These are phyloP conservation scores for Ephialtes manifestator DNA, from an alignment of 2,888 invertebrate genomes.

Conservation along the genomic window DNA sequence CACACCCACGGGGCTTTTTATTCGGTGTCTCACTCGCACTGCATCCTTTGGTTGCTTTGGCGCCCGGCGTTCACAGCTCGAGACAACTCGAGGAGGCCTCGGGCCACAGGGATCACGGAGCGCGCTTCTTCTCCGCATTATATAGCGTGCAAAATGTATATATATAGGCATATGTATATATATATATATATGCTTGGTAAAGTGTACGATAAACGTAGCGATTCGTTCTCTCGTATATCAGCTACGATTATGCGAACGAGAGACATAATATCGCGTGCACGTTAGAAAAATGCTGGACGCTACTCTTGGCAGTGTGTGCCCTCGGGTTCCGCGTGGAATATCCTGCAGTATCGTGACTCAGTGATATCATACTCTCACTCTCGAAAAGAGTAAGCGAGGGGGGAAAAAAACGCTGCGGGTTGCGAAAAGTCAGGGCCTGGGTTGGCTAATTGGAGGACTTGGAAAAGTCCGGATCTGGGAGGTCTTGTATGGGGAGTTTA, in stretches of 20 bases:
- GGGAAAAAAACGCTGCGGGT: too few species aligned
- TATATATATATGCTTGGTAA: not conserved
- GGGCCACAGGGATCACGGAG: constrained; percentile 51
- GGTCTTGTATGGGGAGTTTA: too few species aligned
- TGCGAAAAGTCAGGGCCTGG: too few species aligned
- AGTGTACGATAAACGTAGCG: constrained; percentile 52
- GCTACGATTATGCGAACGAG: constrained; percentile 54
- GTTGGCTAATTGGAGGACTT: too few species aligned
- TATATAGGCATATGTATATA: constrained; percentile 30
- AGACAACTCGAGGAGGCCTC: constrained; percentile 39
- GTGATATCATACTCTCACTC: constrained; percentile 25
- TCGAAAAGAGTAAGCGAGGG: too few species aligned
- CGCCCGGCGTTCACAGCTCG: constrained; percentile 50
- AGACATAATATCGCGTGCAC: constrained; percentile 59
- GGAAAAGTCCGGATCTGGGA: too few species aligned
- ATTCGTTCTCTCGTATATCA: constrained; percentile 43
- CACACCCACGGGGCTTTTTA: constrained; percentile 34
- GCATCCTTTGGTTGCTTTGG: constrained; percentile 34
- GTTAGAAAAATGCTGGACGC: constrained; percentile 40
- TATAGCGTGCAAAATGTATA: constrained; percentile 12
- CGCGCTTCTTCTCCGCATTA: constrained; percentile 36
- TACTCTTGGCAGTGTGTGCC: not conserved
- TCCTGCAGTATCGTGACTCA: not conserved
- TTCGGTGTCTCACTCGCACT: constrained; percentile 28
- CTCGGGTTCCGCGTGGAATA: constrained; percentile 8